Evolutionary conservation across 2,888 invertebrate species (phyloP), one percentile per base, ranked within the genome.

Genomic region (Melangyna quadrimaculata): DNA sequence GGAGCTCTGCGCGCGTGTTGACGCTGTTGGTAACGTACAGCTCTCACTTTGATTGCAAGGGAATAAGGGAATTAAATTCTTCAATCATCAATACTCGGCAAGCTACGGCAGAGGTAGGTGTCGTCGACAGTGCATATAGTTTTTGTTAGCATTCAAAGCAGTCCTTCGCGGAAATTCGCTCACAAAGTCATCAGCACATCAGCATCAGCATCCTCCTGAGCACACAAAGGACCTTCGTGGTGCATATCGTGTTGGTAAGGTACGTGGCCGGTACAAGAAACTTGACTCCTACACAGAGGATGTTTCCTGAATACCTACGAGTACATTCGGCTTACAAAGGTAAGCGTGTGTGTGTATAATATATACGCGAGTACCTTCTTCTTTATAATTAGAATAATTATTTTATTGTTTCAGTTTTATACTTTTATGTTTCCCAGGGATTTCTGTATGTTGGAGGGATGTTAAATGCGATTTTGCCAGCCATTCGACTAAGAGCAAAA

Each of bases 311-410:
- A 32, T 19, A 8, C 43, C 27, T n/a, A 35, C 19, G 0, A n/a
- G n/a, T n/a, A n/a, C n/a, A n/a, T n/a, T n/a, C n/a, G n/a, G n/a
- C n/a, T n/a, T n/a, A n/a, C n/a, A n/a, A n/a, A n/a, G n/a, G n/a
- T n/a, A n/a, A n/a, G n/a, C n/a, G n/a, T 9, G 12, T 4, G 6
- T 19, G 32, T 12, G 12, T 32, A 12, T 10, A 19, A n/a, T 5
- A 37, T 29, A 40, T 8, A 22, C 2, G 8, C 1, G 32, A 19
- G 35, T 24, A 67, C 48, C 65, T 65, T 51, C 59, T n/a, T 43
- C 63, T 35, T 59, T 74, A 45, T 74, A 83, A 78, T 83, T 83
- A 83, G 74, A 74, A 74, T 78, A 83, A 83, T 83, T 83, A 83
- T 78, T 78, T 83, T 74, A 83, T 83, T 83, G 70, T 78, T 83